Base-by-base conservation (phyloP, 2,888 invertebrate genomes). In the Eilema depressum region DNA sequence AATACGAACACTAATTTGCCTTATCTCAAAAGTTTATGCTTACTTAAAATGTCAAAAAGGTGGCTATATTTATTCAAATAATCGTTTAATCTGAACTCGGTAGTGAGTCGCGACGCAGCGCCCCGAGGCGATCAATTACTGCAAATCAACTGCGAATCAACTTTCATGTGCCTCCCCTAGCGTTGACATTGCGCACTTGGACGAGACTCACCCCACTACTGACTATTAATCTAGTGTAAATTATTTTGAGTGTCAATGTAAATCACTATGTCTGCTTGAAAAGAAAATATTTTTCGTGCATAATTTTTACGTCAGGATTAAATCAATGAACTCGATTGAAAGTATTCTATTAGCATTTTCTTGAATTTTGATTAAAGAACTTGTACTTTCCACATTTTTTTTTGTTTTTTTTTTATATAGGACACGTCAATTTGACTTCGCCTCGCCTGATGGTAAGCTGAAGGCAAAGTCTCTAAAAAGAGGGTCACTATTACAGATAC, bases 121-220 rank as follows among this genome's bases (percentile, higher is more conserved):
- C 84, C 91, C 88, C 82, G 83, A 78, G 83, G 90, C 89, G 89
- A 90, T 91, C 91, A 91, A 91, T 91, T 91, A 91, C 90, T 87
- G 84, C 86, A 85, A 90, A 90, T 90, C 88, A 89, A 90, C 90
- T 86, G 85, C 85, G 88, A 89, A 89, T 89, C 88, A 88, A 88
- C 89, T 88, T 88, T 87, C 89, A 88, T 86, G 84, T 80, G 78
- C 41, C 81, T 85, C 85, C 89, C 89, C 85, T 82, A 76, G 79
- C 81, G 84, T 84, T 85, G 86, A 86, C 87, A 88, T 87, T 86
- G 85, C 83, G 82, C 86, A 85, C 79, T 85, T 83, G 75, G 78
- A 78, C 81, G 80, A 69, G 79, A 80, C 69, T 60, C 69, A 30
- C 66, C 77, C 76, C 67, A 64, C 56, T 74, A 71, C 41, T 56